Evolutionary conservation across 2,888 invertebrate genomes (phyloP), one percentile per base, ranked within the genome.

Genomic region (Ormyrus thymus): DNA sequence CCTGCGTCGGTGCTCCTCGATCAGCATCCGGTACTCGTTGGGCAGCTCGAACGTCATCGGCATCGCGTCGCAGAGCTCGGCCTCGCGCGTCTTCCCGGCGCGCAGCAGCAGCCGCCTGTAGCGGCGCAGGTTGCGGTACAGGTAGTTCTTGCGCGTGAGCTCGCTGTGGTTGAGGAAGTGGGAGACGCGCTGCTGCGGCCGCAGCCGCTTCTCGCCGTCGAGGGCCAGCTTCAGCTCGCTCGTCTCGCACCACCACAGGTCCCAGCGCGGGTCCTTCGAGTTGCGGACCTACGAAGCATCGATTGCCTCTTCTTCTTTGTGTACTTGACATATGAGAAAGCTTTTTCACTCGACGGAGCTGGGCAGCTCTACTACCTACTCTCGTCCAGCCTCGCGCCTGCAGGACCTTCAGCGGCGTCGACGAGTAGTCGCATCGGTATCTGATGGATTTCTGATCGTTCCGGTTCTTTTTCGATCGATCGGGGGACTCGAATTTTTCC

Each of bases 91-190:
- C 66, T 85, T 87, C 1, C 85, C 86, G 43, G 85, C 85, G 70
- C 86, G 86, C 0, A 85, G 51, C n/a, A 89, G 80, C 15, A 83
- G 65, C 29, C 87, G 87, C 83, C 89, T 88, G 77, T 91, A 88
- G 58, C 92, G 85, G 82, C 91, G 91, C 72, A 93, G 84, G 85
- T 93, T 93, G 76, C 92, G 91, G 69, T 91, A 91, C 84, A 93
- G 91, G 71, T 92, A 90, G 84, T 93, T 93, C 85, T 93, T 93
- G 50, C 92, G 87, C 0, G 93, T 93, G n/a, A 93, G 88, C 88
- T 92, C 93, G 85, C 92, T 92, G 85, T 93, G 92, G 83, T 93
- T 93, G 50, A 92, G 89, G 83, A 93, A 93, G 84, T 93, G 93
- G 13, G 92, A 91, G n/a, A 93, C 91, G 77, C 90, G 90, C 84